These are phyloP conservation scores for Chlamydotis undulata DNA, from an alignment of 2,113 vertebrate genomes.

Conservation along the genomic window DNA sequence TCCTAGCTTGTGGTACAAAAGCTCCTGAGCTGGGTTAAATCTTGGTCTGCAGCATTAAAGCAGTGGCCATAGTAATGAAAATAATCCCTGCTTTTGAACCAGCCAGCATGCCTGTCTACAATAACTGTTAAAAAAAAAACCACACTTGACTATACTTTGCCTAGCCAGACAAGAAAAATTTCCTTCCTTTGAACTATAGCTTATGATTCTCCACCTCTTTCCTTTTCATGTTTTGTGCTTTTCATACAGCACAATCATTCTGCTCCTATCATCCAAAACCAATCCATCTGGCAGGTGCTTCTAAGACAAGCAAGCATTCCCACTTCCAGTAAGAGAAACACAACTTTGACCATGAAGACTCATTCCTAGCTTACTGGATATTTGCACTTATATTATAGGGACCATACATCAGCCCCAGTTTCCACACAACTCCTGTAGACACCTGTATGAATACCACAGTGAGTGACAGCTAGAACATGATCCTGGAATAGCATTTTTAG, in stretches of 20 bases:
- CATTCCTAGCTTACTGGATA: not conserved
- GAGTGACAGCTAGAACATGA: not conserved
- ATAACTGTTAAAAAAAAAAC: not conserved
- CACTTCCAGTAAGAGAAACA: not conserved
- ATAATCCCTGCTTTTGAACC: not conserved
- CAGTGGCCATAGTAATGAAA: not conserved
- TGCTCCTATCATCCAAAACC: not conserved
- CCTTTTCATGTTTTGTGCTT: not conserved
- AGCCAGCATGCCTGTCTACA: not conserved
- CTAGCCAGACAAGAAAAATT: not conserved
- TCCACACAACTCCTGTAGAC: not conserved
- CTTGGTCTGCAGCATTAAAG: not conserved
- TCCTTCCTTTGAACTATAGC: not conserved
- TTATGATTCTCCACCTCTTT: not conserved
- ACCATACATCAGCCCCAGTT: not conserved
- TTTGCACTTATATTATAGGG: not conserved
- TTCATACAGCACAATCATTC: not conserved
- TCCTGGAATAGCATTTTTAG: not conserved
- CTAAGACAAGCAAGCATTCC: not conserved
- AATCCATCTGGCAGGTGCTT: not conserved
- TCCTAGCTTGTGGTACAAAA: not conserved
- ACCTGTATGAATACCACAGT: not conserved
- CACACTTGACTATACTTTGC: not conserved
- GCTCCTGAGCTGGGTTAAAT: not conserved
- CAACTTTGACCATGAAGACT: not conserved